Evolutionary conservation across 2,113 vertebrate genomes (phyloP), one percentile per base, ranked within the genome.

Genomic region (Poeciliopsis prolifica): DNA sequence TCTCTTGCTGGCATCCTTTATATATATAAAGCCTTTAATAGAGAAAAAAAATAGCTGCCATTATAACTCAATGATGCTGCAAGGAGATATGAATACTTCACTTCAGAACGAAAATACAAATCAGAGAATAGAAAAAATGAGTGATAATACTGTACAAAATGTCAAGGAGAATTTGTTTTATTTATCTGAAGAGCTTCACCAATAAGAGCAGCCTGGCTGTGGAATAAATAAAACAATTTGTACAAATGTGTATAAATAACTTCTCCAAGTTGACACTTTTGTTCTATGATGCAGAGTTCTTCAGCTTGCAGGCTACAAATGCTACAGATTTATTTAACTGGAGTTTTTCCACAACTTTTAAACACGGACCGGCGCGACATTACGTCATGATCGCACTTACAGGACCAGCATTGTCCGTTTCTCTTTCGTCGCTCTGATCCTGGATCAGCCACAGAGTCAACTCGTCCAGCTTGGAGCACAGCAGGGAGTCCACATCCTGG

Each of bases 401-500:
- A 24, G 51, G 22, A 58, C 3, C 22, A 58, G 51, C 7, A 8
- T 11, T 22, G 24, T 10, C 51, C 2, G 51, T 3, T 58, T 58
- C 13, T 5, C 65, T 35, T 19, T 22, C 71, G 31, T 83, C 81
- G 5, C 24, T 51, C 74, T 92, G 86, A 77, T 95, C 87, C 0
- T 67, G 10, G 0, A 68, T 77, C 77, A 94, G 58, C 93, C 93
- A 94, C 82, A 88, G 11, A 30, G 84, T 92, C 17, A 95, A 82
- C 74, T 95, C 89, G 24, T 92, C 83, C 1, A 95, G 90, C 51
- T 94, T 95, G 40, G 93, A 78, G 75, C 92, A 94, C 68, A 96
- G 92, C 5, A 95, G 89, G 0, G 93, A 93, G 71, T 97, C 95
- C 62, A 95, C 82, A 22, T 97, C 95, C 70, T 93, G 92, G 30